phyloP scores from a whole-genome alignment of 2,113 vertebrate genomes.

The Bos taurus region ARS-UCD2.0 NC_037350.1:30044001-30044500 shows the following conservation, averaged over 20 bases:
- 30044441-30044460: not conserved
- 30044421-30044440: not conserved
- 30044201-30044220: not conserved
- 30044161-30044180: not conserved
- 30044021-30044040: not conserved
- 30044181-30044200: not conserved
- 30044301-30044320: not conserved
- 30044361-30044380: not conserved
- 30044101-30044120: not conserved
- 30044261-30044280: not conserved
- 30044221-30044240: not conserved
- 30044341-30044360: not conserved
- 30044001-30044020: not conserved
- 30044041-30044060: not conserved
- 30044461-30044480: not conserved
- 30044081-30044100: not conserved
- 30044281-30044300: not conserved
- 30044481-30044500: not conserved
- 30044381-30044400: not conserved
- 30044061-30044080: not conserved
- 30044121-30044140: not conserved
- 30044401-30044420: not conserved
- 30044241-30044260: not conserved
- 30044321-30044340: not conserved
- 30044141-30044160: not conserved